Conservation (phyloP, 2,113 vertebrate species). For the Litocranius walleri region DNA sequence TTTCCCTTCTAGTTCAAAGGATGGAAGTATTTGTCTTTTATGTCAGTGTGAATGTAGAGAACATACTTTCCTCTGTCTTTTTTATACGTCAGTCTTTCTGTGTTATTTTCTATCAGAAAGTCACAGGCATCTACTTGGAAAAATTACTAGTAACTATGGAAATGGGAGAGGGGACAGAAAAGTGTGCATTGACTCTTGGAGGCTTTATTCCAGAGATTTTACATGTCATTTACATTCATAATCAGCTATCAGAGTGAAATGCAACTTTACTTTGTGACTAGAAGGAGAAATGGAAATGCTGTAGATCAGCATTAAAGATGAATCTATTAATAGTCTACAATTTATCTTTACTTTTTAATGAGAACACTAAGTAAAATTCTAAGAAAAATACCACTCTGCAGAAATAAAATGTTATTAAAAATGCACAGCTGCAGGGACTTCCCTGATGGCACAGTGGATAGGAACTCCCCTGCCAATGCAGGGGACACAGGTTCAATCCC, state of each 20-base stretch:
- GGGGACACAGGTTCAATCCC: not conserved
- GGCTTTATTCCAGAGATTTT: not conserved
- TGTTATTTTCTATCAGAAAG: not conserved
- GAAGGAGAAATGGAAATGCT: not conserved
- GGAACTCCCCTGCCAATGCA: not conserved
- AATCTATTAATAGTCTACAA: not conserved
- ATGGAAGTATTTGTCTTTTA: not conserved
- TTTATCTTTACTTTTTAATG: not conserved
- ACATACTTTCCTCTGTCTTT: not conserved
- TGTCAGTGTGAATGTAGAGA: not conserved
- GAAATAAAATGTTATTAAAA: slow-evolving; percentile 11
- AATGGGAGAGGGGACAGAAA: not conserved
- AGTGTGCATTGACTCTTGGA: not conserved
- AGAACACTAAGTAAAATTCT: not conserved
- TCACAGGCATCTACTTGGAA: not conserved
- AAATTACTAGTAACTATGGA: not conserved
- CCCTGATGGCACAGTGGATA: not conserved
- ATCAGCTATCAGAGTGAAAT: not conserved
- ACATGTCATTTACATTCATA: not conserved
- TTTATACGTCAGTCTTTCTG: not conserved
- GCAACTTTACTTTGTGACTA: not conserved
- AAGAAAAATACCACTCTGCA: not conserved
- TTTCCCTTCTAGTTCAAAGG: not conserved
- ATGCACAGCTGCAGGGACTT: not conserved
- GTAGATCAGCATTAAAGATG: not conserved